Evolutionary conservation across 2,113 vertebrate species (phyloP).

Genomic region (Tenebrosternarchus preto): DNA sequence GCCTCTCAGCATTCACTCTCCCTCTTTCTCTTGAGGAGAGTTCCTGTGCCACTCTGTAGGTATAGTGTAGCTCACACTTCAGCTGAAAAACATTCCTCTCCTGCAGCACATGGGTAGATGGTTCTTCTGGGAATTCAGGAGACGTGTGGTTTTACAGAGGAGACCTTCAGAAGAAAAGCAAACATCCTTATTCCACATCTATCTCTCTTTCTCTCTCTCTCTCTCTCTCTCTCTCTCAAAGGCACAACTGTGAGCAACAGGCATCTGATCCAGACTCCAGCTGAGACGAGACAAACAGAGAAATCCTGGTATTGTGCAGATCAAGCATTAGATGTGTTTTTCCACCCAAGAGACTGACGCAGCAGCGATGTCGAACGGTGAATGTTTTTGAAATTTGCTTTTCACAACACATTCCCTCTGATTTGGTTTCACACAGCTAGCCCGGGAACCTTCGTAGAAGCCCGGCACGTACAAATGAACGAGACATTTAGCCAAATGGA

Average conservation of each 20-base stretch:
- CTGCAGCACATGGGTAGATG: no score
- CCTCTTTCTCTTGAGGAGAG: background rate
- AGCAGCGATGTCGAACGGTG: slow-evolving; percentile 6
- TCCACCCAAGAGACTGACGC: background rate
- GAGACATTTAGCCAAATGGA: background rate
- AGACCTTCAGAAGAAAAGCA: background rate
- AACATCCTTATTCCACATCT: background rate
- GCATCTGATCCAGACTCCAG: slow-evolving; percentile 28
- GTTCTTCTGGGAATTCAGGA: background rate
- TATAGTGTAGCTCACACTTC: background rate
- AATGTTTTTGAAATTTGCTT: background rate
- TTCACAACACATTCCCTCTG: background rate
- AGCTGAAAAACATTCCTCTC: no score
- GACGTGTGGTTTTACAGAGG: slow-evolving; percentile 3
- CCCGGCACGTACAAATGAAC: background rate
- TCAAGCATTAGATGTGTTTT: slow-evolving; percentile 9
- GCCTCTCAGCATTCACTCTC: background rate
- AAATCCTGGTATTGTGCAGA: background rate
- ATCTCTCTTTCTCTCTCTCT: background rate
- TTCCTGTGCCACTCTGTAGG: background rate
- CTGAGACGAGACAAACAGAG: slow-evolving; percentile 30
- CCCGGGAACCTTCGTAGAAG: background rate
- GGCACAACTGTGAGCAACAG: slow-evolving; percentile 11
- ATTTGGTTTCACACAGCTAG: background rate
- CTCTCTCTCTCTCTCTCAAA: background rate